Percentiles rank a stretch among this genome's conserved stretches.
Conservation (phyloP, 2,888 invertebrate species). For the Spatulosminthurus flaviceps region DNA sequence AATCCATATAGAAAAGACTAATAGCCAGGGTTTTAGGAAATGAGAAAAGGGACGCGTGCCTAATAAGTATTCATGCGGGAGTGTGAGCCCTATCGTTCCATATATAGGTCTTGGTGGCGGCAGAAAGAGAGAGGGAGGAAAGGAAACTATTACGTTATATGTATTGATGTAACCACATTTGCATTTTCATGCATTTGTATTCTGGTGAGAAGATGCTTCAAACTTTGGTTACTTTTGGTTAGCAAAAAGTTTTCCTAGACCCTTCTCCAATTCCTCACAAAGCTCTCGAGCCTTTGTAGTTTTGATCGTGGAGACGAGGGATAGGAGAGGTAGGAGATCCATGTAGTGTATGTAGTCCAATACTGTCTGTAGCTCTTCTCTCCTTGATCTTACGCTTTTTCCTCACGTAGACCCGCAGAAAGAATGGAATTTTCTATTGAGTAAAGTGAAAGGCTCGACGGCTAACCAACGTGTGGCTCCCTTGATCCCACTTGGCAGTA, state of each 20-base stretch:
- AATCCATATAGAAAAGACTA: neutral
- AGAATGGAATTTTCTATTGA: constrained; percentile 25
- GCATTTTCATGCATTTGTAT: constrained; percentile 43
- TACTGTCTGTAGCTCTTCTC: neutral
- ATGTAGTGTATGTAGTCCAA: neutral
- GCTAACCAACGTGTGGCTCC: constrained; percentile 31
- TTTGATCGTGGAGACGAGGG: no score
- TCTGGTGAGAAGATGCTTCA: constrained; percentile 41
- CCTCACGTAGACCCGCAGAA: constrained; percentile 6
- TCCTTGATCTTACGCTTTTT: neutral
- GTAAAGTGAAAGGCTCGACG: constrained; percentile 32
- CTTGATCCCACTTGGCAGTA: constrained; percentile 26
- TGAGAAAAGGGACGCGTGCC: constrained; percentile 9
- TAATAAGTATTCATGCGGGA: constrained; percentile 16
- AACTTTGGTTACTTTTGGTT: constrained; percentile 43
- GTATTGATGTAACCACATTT: constrained; percentile 43
- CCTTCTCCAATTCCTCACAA: neutral
- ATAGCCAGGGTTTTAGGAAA: neutral
- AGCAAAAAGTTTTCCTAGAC: constrained; percentile 31
- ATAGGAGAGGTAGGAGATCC: neutral
- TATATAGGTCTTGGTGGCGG: neutral
- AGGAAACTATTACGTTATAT: constrained; percentile 9
- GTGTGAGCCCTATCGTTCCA: neutral
- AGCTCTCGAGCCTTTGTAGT: neutral
- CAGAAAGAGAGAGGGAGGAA: neutral